These are phyloP conservation scores for Notamacropus eugenii DNA, from an alignment of 2,797 vertebrate species.

Conservation along the genomic window DNA sequence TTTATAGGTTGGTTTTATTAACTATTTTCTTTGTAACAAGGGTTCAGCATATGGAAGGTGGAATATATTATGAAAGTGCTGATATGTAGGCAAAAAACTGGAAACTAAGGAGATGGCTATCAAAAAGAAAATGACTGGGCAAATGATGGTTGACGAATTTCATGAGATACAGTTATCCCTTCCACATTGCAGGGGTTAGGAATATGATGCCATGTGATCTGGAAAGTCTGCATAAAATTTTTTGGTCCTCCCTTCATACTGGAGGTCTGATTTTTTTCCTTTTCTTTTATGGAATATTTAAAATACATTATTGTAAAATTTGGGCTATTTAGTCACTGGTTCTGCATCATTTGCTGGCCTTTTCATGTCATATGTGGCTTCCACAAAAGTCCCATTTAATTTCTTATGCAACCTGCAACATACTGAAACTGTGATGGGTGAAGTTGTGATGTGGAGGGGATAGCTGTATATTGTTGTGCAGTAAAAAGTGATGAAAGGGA, in stretches of 20 bases:
- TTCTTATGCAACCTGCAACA: background rate
- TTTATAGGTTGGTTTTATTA: background rate
- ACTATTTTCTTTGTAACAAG: background rate
- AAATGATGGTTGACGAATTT: background rate
- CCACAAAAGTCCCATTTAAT: background rate
- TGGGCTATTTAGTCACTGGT: background rate
- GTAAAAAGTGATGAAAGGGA: background rate
- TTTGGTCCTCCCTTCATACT: background rate
- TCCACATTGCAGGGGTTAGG: background rate
- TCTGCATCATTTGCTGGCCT: background rate
- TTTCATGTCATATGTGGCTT: background rate
- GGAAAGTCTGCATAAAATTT: background rate
- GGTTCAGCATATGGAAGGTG: background rate
- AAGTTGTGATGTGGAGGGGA: background rate
- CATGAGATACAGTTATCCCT: background rate
- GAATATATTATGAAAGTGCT: background rate
- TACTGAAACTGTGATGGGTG: background rate
- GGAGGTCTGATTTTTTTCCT: background rate
- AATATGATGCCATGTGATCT: accelerated
- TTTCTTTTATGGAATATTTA: background rate
- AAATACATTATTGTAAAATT: background rate
- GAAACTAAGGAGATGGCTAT: background rate
- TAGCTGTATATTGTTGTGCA: background rate
- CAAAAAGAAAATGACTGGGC: background rate
- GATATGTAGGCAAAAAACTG: background rate